Evolutionary conservation across 2,888 invertebrate genomes (phyloP).

Genomic region (Sphaerophoria rueppellii): DNA sequence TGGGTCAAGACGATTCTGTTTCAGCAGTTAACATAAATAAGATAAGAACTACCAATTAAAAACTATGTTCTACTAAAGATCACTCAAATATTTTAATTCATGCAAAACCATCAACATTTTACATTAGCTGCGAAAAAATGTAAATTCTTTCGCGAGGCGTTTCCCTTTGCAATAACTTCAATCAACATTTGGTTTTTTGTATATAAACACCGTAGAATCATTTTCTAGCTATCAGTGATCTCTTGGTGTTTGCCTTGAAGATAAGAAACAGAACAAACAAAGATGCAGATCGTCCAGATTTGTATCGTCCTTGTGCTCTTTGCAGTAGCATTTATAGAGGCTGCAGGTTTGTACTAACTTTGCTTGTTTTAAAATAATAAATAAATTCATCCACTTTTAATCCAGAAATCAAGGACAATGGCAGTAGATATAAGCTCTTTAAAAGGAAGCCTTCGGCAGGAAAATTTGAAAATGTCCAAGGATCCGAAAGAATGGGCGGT

Average conservation of each 20-base stretch:
- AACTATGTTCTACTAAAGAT: too few relatives aligned
- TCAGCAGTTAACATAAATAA: too few relatives aligned
- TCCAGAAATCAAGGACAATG: constrained; percentile 32
- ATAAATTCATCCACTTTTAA: background rate
- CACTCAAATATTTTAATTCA: background rate
- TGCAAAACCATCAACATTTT: background rate
- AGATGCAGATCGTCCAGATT: constrained; percentile 53
- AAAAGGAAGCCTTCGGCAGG: constrained; percentile 61
- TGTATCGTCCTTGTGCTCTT: constrained; percentile 65
- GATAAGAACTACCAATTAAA: too few relatives aligned
- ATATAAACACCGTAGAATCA: constrained; percentile 74
- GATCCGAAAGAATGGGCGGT: constrained; percentile 75
- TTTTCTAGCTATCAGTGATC: constrained; percentile 71
- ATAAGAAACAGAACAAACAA: constrained; percentile 6
- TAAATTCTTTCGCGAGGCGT: constrained; percentile 34
- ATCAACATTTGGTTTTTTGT: constrained; percentile 42
- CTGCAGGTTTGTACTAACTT: constrained; percentile 53
- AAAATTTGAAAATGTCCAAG: constrained; percentile 62
- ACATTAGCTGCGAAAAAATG: constrained; percentile 23
- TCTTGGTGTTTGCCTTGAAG: constrained; percentile 55
- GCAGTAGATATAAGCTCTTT: constrained; percentile 55
- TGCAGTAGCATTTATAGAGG: constrained; percentile 57
- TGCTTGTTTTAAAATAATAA: background rate
- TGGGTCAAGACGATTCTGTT: too few relatives aligned
- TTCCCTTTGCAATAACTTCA: background rate